A percentile compares a stretch with the other conserved stretches of the same genome.
These are phyloP conservation scores for Tinea semifulvella DNA, from an alignment of 2,888 invertebrate species.

Conservation along the genomic window DNA sequence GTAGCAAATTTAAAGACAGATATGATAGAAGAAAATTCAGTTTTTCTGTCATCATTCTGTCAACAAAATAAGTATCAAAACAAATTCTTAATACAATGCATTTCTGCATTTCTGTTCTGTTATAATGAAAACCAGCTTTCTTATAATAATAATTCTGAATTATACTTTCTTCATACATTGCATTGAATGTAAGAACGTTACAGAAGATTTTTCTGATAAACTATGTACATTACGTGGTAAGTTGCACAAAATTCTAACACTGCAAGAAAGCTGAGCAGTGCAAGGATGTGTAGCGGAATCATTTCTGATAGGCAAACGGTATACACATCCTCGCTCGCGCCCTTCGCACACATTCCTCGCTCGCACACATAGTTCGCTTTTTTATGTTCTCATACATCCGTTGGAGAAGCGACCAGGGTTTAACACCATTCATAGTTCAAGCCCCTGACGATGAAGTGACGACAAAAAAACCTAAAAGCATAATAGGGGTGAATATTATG, in stretches of 20 bases:
- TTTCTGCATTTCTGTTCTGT: constrained; percentile 27
- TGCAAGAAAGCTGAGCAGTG: neutral
- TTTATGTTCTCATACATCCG: constrained; percentile 47
- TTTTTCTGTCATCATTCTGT: no score
- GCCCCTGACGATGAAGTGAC: constrained; percentile 49
- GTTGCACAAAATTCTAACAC: neutral
- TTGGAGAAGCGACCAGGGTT: constrained; percentile 39
- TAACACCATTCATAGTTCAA: constrained; percentile 49
- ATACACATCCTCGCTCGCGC: no score
- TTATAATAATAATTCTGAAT: constrained; percentile 42
- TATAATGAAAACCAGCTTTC: constrained; percentile 49
- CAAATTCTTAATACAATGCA: constrained; percentile 21
- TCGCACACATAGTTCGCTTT: no score
- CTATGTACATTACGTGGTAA: neutral
- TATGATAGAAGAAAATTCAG: no score
- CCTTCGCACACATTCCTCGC: no score
- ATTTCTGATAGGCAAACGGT: no score
- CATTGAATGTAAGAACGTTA: constrained; percentile 16
- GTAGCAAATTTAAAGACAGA: no score
- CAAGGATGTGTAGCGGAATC: neutral
- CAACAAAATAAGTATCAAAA: constrained; percentile 1
- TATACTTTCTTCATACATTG: constrained; percentile 38
- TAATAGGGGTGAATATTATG: constrained; percentile 45
- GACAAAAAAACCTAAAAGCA: constrained; percentile 28
- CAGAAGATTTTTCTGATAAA: constrained; percentile 1